phyloP scores from a whole-genome alignment of 1,140 invertebrate species.

The Caerostris extrusa region DNA sequence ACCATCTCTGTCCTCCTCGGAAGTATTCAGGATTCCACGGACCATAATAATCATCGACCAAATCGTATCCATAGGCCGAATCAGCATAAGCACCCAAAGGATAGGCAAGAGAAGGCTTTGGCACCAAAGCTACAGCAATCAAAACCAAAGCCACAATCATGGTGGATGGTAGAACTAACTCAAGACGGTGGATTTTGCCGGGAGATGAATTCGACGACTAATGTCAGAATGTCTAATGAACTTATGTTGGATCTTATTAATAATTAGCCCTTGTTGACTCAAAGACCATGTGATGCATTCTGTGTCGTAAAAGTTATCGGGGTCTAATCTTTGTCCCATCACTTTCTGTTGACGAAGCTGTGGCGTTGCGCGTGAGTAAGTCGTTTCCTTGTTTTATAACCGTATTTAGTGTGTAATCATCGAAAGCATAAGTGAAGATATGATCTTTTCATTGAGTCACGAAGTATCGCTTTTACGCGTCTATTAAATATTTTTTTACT shows the following conservation, averaged over 20 bases:
- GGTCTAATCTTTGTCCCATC: not conserved
- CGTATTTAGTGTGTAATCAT: slow-evolving; percentile 14
- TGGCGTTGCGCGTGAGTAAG: not conserved
- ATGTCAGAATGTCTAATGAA: not conserved
- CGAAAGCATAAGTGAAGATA: slow-evolving; percentile 32
- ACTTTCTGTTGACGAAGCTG: slow-evolving; percentile 43
- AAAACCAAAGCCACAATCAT: slow-evolving; percentile 49
- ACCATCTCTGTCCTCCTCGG: not conserved
- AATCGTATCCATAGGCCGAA: slow-evolving; percentile 6
- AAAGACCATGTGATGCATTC: not conserved
- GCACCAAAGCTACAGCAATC: not conserved
- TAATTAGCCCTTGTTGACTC: slow-evolving; percentile 37
- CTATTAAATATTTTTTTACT: slow-evolving; percentile 19
- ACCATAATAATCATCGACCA: slow-evolving; percentile 15
- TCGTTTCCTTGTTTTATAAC: not conserved
- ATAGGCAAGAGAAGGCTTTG: not conserved
- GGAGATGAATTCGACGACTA: not conserved
- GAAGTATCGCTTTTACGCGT: slow-evolving; percentile 30
- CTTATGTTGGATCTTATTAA: slow-evolving; percentile 9
- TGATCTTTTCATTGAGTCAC: slow-evolving; percentile 17
- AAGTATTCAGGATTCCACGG: slow-evolving; percentile 48
- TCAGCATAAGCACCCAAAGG: slow-evolving; percentile 8
- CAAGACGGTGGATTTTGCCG: not conserved
- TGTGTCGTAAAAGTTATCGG: slow-evolving; percentile 33
- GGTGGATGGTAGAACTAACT: not conserved